Percentiles rank a stretch among this genome's conserved stretches.
Conservation (phyloP, 2,797 vertebrate species). For the Thripadectes ignobilis region DNA sequence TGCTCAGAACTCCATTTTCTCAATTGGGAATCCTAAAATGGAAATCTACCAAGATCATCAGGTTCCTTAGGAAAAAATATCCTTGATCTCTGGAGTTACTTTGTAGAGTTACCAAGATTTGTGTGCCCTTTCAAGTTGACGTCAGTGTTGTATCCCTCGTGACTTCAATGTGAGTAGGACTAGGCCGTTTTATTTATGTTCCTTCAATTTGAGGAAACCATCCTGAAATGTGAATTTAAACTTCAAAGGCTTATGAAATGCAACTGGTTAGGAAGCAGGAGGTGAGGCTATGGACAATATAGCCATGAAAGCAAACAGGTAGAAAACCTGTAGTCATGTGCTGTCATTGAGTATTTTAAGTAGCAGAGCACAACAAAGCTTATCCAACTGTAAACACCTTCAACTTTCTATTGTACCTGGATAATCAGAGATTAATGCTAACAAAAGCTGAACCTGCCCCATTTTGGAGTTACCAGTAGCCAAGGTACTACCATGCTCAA, state of each 20-base stretch:
- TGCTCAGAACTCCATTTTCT: background rate
- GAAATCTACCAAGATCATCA: background rate
- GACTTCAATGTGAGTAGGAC: background rate
- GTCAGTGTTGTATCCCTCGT: background rate
- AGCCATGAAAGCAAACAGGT: background rate
- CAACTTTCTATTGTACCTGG: background rate
- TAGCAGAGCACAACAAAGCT: background rate
- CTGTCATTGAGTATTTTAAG: background rate
- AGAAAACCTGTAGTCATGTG: background rate
- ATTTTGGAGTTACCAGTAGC: background rate
- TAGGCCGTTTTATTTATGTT: background rate
- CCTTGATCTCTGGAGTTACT: background rate
- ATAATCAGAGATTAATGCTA: background rate
- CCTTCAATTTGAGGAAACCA: background rate
- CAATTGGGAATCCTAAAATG: background rate
- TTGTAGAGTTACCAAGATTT: background rate
- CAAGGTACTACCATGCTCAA: background rate
- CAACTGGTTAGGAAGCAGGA: background rate
- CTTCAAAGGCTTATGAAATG: background rate
- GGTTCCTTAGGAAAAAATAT: background rate
- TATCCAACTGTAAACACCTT: background rate
- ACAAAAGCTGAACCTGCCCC: background rate
- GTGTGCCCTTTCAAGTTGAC: background rate
- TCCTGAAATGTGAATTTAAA: background rate
- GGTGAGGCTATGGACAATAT: background rate